Evolutionary conservation across 1,140 invertebrate species (phyloP), one percentile per base, ranked within the genome.

Genomic region (Diachasma alloeum): DNA sequence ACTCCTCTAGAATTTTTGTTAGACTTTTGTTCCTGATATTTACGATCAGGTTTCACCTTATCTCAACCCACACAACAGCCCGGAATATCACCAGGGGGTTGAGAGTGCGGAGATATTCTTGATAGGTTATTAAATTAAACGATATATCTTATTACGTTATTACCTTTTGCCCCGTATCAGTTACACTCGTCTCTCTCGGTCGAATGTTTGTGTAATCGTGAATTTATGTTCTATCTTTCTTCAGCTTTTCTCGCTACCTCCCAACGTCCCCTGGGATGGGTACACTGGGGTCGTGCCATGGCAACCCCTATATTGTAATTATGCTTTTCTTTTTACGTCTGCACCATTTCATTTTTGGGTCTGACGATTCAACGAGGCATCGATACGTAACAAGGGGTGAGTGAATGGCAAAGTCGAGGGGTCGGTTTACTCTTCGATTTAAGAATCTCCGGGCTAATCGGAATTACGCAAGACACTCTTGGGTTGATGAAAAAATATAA

Each of bases 311-410:
- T 87, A 82, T 85, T 84, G 85, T 88, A 88, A 88, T 88, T 88
- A 88, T 87, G 86, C 83, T 87, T 87, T 88, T 87, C 84, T 87
- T 87, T 88, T 88, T 87, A 87, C 82, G 86, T 87, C 84, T 83
- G 83, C 85, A 84, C 85, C 85, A 87, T 87, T 88, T 87, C 87
- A 88, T 86, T 83, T 66, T 66, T 53, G 13, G 19, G 22, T 37
- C 69, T 44, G 31, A 31, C 31, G 31, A 31, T 31, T 31, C 31
- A 31, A 31, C 31, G 6, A 31, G 31, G 31, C 31, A 31, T 31
- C 31, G 31, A 31, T 31, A 31, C 31, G 31, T 31, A 31, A 31
- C 31, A 31, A 31, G 46, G 31, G 53, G 31, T 17, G 42, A 37
- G 53, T 17, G 31, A 31, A 39, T 63, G 59, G 10, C 11, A 53